phyloP scores from a whole-genome alignment of 2,113 vertebrate genomes.

The Cheirogaleus medius region DNA sequence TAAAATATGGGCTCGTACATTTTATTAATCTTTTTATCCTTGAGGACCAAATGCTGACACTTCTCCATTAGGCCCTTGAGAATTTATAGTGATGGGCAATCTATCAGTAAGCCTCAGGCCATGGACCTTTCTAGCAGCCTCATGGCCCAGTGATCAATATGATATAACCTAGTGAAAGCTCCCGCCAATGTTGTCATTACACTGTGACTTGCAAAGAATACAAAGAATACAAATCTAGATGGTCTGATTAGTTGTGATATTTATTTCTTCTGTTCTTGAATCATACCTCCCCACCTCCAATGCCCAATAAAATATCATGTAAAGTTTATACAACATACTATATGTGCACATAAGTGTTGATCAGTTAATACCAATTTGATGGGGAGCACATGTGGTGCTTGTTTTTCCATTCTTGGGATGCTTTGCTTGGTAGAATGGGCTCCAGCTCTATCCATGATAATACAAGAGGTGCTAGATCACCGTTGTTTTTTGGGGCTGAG shows the following conservation, averaged over 20 bases:
- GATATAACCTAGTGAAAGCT: background rate
- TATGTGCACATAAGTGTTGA: no score
- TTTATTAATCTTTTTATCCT: conserved; percentile 63
- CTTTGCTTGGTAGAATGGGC: no score
- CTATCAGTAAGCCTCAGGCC: background rate
- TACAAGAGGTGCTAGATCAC: no score
- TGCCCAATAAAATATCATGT: background rate
- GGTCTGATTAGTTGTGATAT: background rate
- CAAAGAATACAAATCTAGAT: conserved; percentile 52
- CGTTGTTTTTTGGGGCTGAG: no score
- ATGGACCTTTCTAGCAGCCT: background rate
- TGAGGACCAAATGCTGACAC: conserved; percentile 9
- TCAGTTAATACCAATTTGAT: no score
- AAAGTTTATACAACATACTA: background rate
- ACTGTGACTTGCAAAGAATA: conserved; percentile 39
- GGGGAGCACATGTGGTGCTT: no score
- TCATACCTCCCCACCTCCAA: background rate
- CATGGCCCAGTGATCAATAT: background rate
- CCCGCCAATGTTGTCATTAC: background rate
- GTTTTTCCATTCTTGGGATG: no score
- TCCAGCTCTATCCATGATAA: no score
- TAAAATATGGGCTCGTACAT: conserved; percentile 3
- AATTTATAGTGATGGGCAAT: background rate
- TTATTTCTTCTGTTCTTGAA: conserved; percentile 5
- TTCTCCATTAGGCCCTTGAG: background rate